Evolutionary conservation across 2,113 vertebrate genomes (phyloP), one percentile per base, ranked within the genome.

Genomic region (Cyprinodon tularosa): DNA sequence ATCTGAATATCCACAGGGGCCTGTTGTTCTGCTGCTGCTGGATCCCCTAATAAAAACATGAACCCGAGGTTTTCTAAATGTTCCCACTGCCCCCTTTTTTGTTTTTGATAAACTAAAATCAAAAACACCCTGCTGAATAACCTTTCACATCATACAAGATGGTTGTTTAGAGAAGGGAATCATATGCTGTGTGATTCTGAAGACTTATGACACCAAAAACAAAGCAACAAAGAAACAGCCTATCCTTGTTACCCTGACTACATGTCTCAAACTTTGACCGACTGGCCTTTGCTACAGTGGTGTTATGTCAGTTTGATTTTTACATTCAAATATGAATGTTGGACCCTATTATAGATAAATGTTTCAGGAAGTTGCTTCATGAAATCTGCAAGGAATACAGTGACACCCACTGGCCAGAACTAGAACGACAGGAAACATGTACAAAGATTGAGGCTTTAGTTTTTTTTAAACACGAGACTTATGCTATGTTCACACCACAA

Each of bases 1-100:
- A 85, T 88, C 68, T 75, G 68, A 84, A 83, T 47, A 57, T 71
- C 83, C 36, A 39, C 85, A 36, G 85, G 85, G 74, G 75, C 42
- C 29, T 66, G 48, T 57, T 71, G 66, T 70, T 76, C 74, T 22
- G 78, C 83, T 53, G 85, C 87, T 86, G 80, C 40, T 76, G 20
- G 47, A 68, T 50, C 77, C 64, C 62, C 13, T n/a, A 6, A 60
- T 74, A 53, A 71, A 80, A 81, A 74, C 66, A 45, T 71, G 47
- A 53, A 84, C 72, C 66, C 79, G 74, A 72, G 39, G 29, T 67
- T 71, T 72, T 76, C 22, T 59, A 15, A 14, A 14, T 62, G 22
- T 72, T 50, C 71, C 62, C 47, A 72, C 78, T 72, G 82, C 14
- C 14, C 37, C 57, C 29, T 29, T 36, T 47, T 69, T 59, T 65